Evolutionary conservation across 1,140 invertebrate species (phyloP), one percentile per base, ranked within the genome.

Genomic region (Brachionus sp.): DNA sequence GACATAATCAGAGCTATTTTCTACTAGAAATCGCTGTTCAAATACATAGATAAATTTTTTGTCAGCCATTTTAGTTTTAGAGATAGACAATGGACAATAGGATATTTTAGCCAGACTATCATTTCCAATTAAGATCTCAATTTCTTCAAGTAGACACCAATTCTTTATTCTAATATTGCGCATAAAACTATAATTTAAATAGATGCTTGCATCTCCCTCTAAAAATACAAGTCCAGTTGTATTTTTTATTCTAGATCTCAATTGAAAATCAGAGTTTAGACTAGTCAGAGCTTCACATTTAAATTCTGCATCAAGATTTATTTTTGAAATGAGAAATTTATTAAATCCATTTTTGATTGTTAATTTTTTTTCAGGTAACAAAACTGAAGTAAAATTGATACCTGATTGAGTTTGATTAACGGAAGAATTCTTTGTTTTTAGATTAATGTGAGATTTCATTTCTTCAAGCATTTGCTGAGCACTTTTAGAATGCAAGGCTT

Each of bases 141-240:
- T 84, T 84, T 87, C 84, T 89, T 88, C 84, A 13, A 37, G 10
- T 16, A 39, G n/a, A 89, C 86, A 19, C 90, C 84, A 84, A 88
- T 90, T 68, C 90, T 87, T 84, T 85, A 88, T 10, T 87, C 86
- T 23, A 84, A 77, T 78, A 88, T 89, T 53, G 85, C 42, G 13
- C 90, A 84, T 13, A 90, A 84, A 90, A 83, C 84, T 87, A 83
- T 88, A 88, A 84, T 90, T 87, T 33, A 90, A 84, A 84, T 88
- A 90, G 62, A 90, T 87, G 78, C 85, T 88, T 9, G 88, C 86
- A n/a, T 85, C 83, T 73, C 89, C 89, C 25, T 85, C 37, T 19
- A 90, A 84, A 19, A 90, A 84, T 2, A 86, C 85, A 82, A 86
- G 88, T 19, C 83, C 80, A n/a, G 86, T 87, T 25, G 77, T 84